Evolutionary conservation across 1,140 invertebrate species (phyloP), one percentile per base, ranked within the genome.

Genomic region (Drosophila willistoni): DNA sequence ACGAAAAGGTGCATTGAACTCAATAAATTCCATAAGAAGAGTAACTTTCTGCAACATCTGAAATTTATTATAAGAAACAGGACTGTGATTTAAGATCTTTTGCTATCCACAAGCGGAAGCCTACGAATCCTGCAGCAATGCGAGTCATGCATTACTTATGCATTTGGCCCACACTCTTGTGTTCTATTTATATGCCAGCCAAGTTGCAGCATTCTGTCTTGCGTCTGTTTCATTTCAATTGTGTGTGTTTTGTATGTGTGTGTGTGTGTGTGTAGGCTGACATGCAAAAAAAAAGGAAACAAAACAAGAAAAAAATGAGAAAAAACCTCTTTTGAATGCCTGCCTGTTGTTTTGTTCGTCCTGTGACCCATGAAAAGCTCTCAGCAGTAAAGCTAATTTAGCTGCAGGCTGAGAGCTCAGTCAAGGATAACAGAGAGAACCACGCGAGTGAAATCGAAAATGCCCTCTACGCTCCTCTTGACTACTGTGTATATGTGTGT

Each of bases 211-310:
- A 61, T 64, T 63, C 60, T 64, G 44, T 51, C 44, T 68, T 69
- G 81, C 39, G 54, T 81, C 77, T 73, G 62, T 84, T 85, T 73
- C 81, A 85, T 84, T 84, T 85, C 69, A 81, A 77, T 81, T 84
- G 81, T 85, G 17, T 81, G 69, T 69, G 62, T 81, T 84, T 81
- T 85, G 17, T 81, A 67, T 69, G 62, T 19, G 19, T 84, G 81
- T 85, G 17, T 81, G 69, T 69, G 61, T 56, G 71, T 69, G 22
- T 64, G 62, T 51, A 75, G 44, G 47, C 71, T 55, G 71, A 17
- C 7, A 47, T 3, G 19, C 14, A 17, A 42, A 14, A 44, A 47
- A 47, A 19, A 47, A 47, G 19, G 19, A 51, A 5, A 9, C 71
- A 36, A 36, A n/a, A 19, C 39, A 54, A 41, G 7, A 36, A 36